phyloP scores from a whole-genome alignment of 2,797 vertebrate species.

The Anguilla pacifica region DNA sequence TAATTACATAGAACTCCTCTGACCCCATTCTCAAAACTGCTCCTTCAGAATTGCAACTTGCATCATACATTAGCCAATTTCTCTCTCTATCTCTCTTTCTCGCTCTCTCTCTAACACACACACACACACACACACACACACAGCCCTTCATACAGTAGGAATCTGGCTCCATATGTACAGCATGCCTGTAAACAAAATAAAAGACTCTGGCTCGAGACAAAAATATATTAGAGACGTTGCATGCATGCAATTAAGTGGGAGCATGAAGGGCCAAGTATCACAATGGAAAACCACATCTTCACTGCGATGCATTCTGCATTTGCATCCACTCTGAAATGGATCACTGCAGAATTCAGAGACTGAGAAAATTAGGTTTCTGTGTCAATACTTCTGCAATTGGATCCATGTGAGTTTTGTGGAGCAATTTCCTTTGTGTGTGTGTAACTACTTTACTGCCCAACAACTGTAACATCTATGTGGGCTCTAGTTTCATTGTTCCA shows the following conservation, averaged over 20 bases:
- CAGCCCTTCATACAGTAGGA: background rate
- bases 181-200: background rate
- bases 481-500: background rate
- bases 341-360: background rate
- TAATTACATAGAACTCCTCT: background rate
- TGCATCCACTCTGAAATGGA: background rate
- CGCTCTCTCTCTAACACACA: no score
- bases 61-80: background rate
- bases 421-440: background rate
- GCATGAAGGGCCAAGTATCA: background rate
- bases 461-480: background rate
- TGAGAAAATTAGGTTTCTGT: background rate
- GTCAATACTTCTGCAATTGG: background rate
- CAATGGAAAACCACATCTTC: background rate
- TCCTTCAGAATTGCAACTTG: background rate
- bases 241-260: background rate
- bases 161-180: background rate
- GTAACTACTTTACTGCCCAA: background rate
- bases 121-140: background rate
- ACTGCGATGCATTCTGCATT: background rate
- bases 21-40: background rate
- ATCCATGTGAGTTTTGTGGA: background rate
- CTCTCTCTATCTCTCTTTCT: background rate
- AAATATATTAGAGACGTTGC: background rate
- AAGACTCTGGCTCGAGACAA: background rate